phyloP scores from a whole-genome alignment of 2,888 invertebrate species.

The Watsonalla cultraria region DNA sequence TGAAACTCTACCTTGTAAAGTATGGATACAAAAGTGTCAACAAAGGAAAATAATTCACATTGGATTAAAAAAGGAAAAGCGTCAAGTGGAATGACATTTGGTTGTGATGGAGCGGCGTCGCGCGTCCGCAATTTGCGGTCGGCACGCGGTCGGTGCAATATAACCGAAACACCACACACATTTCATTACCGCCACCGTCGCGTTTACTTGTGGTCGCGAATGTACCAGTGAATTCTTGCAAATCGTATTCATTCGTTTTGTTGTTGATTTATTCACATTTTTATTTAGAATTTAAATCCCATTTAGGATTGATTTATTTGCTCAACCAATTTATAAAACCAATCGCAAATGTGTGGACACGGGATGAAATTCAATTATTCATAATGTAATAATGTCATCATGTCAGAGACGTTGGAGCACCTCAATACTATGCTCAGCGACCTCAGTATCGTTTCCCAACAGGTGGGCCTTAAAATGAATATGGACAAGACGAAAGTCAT shows the following conservation, averaged over 20 bases:
- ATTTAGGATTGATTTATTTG: neutral
- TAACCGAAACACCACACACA: conserved; percentile 10
- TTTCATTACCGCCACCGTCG: conserved; percentile 8
- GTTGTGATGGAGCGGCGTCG: conserved; percentile 1
- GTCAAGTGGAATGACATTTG: conserved; percentile 12
- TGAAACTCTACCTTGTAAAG: no score
- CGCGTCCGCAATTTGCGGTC: conserved; percentile 13
- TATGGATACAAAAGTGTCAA: neutral
- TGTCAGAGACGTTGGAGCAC: no score
- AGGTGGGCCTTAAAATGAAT: no score
- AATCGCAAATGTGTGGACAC: neutral
- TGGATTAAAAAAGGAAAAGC: conserved; percentile 18
- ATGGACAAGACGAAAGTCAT: no score
- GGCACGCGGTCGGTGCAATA: conserved; percentile 11
- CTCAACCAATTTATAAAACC: neutral
- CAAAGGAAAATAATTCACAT: conserved; percentile 17
- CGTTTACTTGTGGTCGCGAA: conserved; percentile 5
- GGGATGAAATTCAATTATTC: neutral
- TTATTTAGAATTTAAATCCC: neutral
- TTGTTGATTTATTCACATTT: neutral
- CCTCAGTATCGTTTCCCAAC: no score
- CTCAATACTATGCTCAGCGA: no score
- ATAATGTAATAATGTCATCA: no score
- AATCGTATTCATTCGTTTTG: neutral
- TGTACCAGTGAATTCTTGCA: neutral